Base-by-base conservation (phyloP, 1,140 invertebrate genomes). In the Drosophila pseudoananassae region DNA sequence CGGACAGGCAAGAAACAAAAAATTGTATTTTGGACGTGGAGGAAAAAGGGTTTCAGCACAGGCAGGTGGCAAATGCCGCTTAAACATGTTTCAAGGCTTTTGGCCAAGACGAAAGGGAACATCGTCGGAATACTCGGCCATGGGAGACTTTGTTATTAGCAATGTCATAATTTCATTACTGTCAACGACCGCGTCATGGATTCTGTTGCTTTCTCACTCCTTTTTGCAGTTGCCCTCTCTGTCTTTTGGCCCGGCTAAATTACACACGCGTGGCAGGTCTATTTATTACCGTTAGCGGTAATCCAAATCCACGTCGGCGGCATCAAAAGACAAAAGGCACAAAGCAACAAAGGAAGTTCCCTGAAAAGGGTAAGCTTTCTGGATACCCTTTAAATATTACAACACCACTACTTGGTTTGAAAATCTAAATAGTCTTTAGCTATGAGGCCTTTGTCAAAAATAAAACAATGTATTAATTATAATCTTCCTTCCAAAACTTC, bases 161-260 rank as follows among this genome's bases (percentile, higher is more conserved):
- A 88, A 83, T 83, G 83, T 88, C 83, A 88, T 88, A 88, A 88
- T 88, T 88, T 88, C 83, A 88, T 88, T 88, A 88, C 83, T 88
- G 83, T 88, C 83, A 88, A 88, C 83, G 76, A 74, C 68, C 80
- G 80, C 64, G 53, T 17, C 52, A 59, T 17, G 50, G 59, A 55
- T 61, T 49, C 58, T 36, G 33, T 49, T 50, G 51, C 33, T 23
- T 47, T n/a, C 55, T 47, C 57, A 33, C 63, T 64, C 63, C 63
- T 65, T 51, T 51, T 66, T 17, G 12, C 40, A 15, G 23, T 25
- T 29, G 33, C 20, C 27, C 27, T 9, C 15, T 14, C 10, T 10
- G n/a, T 17, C 52, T 36, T 6, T 15, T 23, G 63, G 50, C 64
- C 69, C 71, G 78, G 69, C 75, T 83, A 88, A 88, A 88, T 88